Base-by-base conservation (phyloP, 35 echinoderm and acorn worm species). In the Acanthaster planci region DNA sequence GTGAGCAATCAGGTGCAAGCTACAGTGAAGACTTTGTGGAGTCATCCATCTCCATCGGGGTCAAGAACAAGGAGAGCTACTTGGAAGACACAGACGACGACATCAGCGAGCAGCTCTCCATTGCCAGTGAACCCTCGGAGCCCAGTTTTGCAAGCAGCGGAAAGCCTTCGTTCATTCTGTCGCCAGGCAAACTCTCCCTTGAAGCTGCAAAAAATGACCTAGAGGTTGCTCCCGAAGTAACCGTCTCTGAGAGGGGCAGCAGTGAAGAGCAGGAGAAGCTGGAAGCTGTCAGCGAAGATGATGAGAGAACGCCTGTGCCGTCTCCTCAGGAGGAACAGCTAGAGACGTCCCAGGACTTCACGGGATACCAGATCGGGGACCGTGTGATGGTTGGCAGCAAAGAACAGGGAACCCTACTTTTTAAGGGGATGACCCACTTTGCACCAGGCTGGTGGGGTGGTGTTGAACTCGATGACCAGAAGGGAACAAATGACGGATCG, bases 101-200 rank as follows among this genome's bases (percentile, higher is more conserved):
- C 51, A 99, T 99, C 78, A 99, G 96, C 54, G 96, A 99, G 83
- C 96, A 99, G 58, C 79, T 99, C 21, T 94, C 92, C 23, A 87
- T 87, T 30, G 38, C 35, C 2, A 93, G 92, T 76, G 86, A 87
- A n/a, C 56, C 84, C 55, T 95, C 93, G n/a, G 52, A 85, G 81
- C 80, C 7, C 87, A 77, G 67, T 83, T 84, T 40, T 75, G 84
- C 36, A 38, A 51, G 32, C 72, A 83, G 27, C 87, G 90, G 82
- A 50, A 86, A 56, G 47, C 59, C 17, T 52, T 89, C 19, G 22
- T 87, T 86, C 75, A 80, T 27, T 36, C 10, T 81, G 32, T 85
- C 30, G 89, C 68, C 64, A 67, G 56, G 79, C 40, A 90, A 86
- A 81, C 58, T 57, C 14, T 52, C 38, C 10, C 60, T 78, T 80